Evolutionary conservation across 2,113 vertebrate genomes (phyloP).

Genomic region (Anguilla rostrata): DNA sequence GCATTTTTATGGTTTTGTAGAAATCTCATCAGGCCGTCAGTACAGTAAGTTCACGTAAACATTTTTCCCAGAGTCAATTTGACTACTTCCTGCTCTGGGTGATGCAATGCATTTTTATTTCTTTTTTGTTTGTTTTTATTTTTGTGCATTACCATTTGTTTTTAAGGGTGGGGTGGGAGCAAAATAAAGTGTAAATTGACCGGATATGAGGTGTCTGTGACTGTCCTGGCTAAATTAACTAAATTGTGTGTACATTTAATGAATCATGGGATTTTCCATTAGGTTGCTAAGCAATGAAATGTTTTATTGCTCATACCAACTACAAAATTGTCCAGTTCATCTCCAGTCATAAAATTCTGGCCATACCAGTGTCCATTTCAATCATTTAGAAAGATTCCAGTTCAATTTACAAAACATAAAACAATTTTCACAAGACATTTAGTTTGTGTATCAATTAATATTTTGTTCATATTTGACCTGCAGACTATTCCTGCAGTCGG

Average conservation of each 20-base stretch:
- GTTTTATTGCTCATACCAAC: neutral
- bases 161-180: slow-evolving; percentile 18
- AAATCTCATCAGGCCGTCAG: slow-evolving; percentile 46
- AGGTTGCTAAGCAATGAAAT: slow-evolving; percentile 32
- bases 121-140: slow-evolving; percentile 23
- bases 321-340: slow-evolving; percentile 35
- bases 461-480: neutral
- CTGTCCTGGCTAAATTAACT: neutral
- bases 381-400: neutral
- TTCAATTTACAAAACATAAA: neutral
- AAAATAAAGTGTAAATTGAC: slow-evolving; percentile 41
- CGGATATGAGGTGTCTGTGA: slow-evolving; percentile 38
- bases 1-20: slow-evolving; percentile 56
- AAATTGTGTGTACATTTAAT: neutral
- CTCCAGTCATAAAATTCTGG: neutral
- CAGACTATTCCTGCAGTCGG: neutral
- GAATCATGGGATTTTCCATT: slow-evolving; percentile 36
- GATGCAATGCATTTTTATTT: neutral
- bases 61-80: slow-evolving; percentile 50
- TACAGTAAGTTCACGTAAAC: slow-evolving; percentile 51
- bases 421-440: neutral
- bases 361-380: neutral
- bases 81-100: slow-evolving; percentile 41
- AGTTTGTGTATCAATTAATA: neutral
- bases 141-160: neutral